Evolutionary conservation across 2,888 invertebrate species (phyloP), one percentile per base, ranked within the genome.

Genomic region (Bombylius discolor): DNA sequence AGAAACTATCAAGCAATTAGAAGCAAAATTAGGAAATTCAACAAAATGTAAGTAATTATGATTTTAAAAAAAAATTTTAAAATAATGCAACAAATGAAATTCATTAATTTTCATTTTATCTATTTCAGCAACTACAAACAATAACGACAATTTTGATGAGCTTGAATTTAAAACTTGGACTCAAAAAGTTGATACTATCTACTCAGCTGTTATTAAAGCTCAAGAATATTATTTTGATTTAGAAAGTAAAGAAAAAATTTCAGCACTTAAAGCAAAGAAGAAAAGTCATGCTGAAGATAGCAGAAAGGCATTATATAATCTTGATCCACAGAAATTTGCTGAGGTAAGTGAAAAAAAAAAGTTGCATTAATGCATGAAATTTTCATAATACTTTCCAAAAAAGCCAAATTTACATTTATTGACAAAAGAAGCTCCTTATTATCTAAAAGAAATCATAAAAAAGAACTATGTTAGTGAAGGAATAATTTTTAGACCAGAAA

Each of bases 111-210:
- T 8, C 34, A 36, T 36, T 36, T 36, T 36, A 7, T 23, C 23
- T 23, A 3, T 23, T 23, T 23, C 23, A 23, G 23, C 23, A 23
- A 23, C 23, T 23, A 23, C 23, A 23, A 11, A 42, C 8, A 42
- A 11, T 14, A 12, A 44, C 44, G 12, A 45, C n/a, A 14, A 1
- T 7, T 67, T 63, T 50, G 67, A 72, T 57, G 66, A 65, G 31
- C 59, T 61, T 39, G 70, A 72, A 61, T 61, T 73, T 0, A 65
- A 64, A 52, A 62, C 66, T 5, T 73, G 71, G 72, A 70, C 65
- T 57, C 65, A 57, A 49, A 71, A 66, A 55, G 71, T 74, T 9
- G 70, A 73, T 58, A 61, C 64, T 42, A 62, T 68, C 7, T 74
- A 68, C 56, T 61, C 63, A 4, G 56, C 64, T 1, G 61, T 71